Evolutionary conservation across 2,113 vertebrate genomes (phyloP).

Genomic region (Atrichornis clamosus): DNA sequence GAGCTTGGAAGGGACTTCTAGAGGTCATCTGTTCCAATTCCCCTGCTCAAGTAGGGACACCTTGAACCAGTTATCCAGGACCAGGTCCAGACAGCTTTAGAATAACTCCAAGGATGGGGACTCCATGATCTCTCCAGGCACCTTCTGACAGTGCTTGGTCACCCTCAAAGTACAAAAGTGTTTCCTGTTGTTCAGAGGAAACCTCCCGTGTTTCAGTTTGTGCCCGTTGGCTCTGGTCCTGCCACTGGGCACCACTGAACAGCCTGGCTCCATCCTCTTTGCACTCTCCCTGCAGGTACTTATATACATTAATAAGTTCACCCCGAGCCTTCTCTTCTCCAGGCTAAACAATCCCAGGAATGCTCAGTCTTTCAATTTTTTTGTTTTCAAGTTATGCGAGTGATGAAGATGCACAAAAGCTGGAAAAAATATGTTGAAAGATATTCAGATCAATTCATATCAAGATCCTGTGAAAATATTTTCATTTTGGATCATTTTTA

Average conservation of each 20-base stretch:
- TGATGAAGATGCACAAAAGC: neutral
- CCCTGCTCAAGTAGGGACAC: neutral
- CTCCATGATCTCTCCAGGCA: neutral
- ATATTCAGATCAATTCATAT: neutral
- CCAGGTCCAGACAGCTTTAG: fast-evolving
- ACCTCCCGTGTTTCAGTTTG: neutral
- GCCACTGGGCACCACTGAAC: neutral
- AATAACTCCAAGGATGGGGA: neutral
- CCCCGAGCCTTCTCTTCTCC: neutral
- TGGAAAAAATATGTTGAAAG: neutral
- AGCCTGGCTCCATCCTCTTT: neutral
- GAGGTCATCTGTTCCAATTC: neutral
- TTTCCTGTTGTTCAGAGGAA: neutral
- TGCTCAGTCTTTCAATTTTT: neutral
- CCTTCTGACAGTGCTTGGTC: fast-evolving
- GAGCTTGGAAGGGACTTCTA: neutral
- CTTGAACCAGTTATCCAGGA: neutral
- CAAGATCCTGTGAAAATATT: neutral
- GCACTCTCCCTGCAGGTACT: neutral
- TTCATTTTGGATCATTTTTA: neutral
- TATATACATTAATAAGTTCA: neutral
- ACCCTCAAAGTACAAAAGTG: neutral
- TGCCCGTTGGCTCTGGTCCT: neutral
- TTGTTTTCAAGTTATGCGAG: neutral
- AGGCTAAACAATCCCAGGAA: neutral